Evolutionary conservation across 1,140 invertebrate species (phyloP), one percentile per base, ranked within the genome.

Genomic region (Temnothorax curvispinosus): DNA sequence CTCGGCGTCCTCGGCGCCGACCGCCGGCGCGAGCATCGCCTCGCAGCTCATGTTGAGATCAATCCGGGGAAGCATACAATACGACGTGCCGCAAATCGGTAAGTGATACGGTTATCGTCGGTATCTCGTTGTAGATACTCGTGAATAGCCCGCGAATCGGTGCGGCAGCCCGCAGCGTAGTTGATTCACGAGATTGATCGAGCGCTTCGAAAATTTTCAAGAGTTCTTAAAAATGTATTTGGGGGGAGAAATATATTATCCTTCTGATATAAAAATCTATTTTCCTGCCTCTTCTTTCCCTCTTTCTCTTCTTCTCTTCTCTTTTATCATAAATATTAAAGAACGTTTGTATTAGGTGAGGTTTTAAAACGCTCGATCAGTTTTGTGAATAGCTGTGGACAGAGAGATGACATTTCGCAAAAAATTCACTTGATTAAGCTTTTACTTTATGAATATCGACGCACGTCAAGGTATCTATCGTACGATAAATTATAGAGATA

Each of bases 61-160:
- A 32, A 95, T 96, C 76, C 95, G 97, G 90, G 96, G 96, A 72
- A 96, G 96, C 93, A 93, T 96, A 89, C 96, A 97, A 89, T 97
- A 97, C 93, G 97, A 97, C 93, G 96, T 97, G 80, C 97, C 97
- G 87, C 97, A 97, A 94, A 97, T 97, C 87, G 96, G 97, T 97
- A 92, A 97, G 97, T 96, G 18, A 18, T 11, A 41, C 47, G 8
- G 41, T 35, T 35, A 62, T 32, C 64, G 0, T 4, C 27, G 27
- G 27, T 27, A 27, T 35, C 38, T 81, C n/a, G 4, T 13, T 56
- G 0, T 69, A 56, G 3, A 64, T 15, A n/a, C 13, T 75, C 32
- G 32, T 9, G 35, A 76, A 15, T 35, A 52, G 8, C 1, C 47
- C 21, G 13, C 38, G 6, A 69, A 27, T 27, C 38, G 38, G 38